Percentiles rank a stretch among this genome's conserved stretches.
Conservation (phyloP, 1,140 invertebrate genomes). For the Drosophila bocqueti region DNA sequence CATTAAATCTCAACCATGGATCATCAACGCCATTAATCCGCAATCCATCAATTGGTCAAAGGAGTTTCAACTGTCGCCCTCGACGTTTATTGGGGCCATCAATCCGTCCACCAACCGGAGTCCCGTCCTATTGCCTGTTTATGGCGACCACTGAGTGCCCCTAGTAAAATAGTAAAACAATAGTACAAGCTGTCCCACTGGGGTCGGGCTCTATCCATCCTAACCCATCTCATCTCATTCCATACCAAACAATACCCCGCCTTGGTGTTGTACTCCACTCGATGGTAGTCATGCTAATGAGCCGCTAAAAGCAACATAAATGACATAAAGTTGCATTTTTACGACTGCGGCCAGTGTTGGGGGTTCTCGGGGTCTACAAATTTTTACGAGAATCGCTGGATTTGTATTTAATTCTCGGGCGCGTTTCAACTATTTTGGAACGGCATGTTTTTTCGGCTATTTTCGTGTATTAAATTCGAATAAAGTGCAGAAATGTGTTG, state of each 20-base stretch:
- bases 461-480: constrained; percentile 81
- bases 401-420: constrained; percentile 49
- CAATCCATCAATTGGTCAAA: constrained; percentile 50
- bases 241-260: constrained; percentile 1
- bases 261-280: constrained; percentile 34
- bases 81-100: constrained; percentile 37
- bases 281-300: constrained; percentile 72
- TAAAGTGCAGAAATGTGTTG: constrained; percentile 81
- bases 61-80: constrained; percentile 32
- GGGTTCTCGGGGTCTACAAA: constrained; percentile 69
- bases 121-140: constrained; percentile 32
- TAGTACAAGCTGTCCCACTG: constrained; percentile 44
- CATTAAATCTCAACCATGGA: constrained; percentile 15
- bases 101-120: constrained; percentile 36
- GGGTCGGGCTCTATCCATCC: constrained; percentile 8
- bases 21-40: constrained; percentile 36
- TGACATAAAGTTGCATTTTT: constrained; percentile 81
- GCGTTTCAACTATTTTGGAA: constrained; percentile 51
- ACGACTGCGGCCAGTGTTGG: constrained; percentile 65
- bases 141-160: constrained; percentile 54
- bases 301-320: constrained; percentile 83
- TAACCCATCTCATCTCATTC: no score
- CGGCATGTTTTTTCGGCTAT: constrained; percentile 53
- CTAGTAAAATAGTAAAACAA: constrained; percentile 76
- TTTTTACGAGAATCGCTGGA: constrained; percentile 73